Evolutionary conservation across 2,113 vertebrate species (phyloP).

Genomic region (Psammodynastes pulverulentus): DNA sequence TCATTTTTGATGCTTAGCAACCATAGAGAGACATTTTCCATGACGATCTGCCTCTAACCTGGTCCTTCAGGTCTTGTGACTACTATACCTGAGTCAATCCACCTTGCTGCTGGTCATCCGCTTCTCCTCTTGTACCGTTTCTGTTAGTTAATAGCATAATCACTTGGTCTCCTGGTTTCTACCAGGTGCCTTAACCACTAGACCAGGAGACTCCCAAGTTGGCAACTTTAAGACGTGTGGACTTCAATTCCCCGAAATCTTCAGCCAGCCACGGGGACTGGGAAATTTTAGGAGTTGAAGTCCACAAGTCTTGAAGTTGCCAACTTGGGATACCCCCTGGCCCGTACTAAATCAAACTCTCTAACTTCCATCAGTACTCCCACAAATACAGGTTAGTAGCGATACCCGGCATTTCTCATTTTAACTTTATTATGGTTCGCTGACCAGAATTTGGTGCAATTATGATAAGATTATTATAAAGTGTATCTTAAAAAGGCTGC

Average conservation of each 20-base stretch:
- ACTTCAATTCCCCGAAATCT: not conserved
- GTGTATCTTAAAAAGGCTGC: not conserved
- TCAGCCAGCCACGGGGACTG: too few relatives aligned
- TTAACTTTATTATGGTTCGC: not conserved
- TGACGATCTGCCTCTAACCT: not conserved
- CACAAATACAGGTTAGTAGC: not conserved
- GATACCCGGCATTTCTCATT: not conserved
- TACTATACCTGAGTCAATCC: not conserved
- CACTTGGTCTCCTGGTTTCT: not conserved
- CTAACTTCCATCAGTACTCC: not conserved
- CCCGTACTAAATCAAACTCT: not conserved
- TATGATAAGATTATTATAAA: not conserved
- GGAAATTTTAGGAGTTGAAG: not conserved
- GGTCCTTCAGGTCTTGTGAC: not conserved
- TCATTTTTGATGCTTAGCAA: not conserved
- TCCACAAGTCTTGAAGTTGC: not conserved
- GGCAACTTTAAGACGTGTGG: not conserved
- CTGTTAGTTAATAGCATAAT: not conserved
- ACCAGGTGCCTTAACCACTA: not conserved
- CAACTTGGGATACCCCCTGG: not conserved
- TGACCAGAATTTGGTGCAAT: not conserved
- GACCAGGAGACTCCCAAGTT: not conserved
- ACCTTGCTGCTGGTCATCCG: not conserved
- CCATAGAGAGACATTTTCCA: not conserved
- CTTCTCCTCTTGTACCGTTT: not conserved